phyloP scores from a whole-genome alignment of 1,140 invertebrate species.

The Drosophila biarmipes region DNA sequence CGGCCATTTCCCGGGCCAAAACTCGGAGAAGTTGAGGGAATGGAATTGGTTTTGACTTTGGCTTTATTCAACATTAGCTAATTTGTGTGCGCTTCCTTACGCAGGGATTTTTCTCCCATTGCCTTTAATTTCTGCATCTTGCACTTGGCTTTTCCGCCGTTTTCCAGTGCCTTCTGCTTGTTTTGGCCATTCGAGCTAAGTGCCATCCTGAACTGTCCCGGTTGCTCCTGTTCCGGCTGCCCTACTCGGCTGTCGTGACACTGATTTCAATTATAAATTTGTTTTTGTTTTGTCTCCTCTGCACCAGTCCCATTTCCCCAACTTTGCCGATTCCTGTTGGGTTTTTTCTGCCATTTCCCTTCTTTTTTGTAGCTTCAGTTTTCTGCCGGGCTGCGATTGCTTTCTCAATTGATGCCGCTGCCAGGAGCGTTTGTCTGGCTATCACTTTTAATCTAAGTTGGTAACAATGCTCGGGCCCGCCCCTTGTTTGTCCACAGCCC shows the following conservation, averaged over 20 bases:
- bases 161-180: constrained; percentile 10
- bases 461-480: constrained; percentile 44
- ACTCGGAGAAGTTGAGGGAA: constrained; percentile 47
- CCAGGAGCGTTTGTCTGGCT: constrained; percentile 54
- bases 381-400: constrained; percentile 49
- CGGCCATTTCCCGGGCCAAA: constrained; percentile 2
- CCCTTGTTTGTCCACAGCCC: background rate
- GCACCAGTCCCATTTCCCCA: constrained; percentile 20
- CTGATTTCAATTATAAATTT: constrained; percentile 82
- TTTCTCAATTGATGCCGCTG: constrained; percentile 63
- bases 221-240: constrained; percentile 8
- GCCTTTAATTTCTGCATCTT: constrained; percentile 47
- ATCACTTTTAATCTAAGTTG: constrained; percentile 76
- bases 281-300: constrained; percentile 23
- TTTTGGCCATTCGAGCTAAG: constrained; percentile 58
- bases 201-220: constrained; percentile 44
- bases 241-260: constrained; percentile 58
- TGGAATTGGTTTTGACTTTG: constrained; percentile 62
- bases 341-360: background rate
- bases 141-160: constrained; percentile 12
- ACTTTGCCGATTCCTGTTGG: constrained; percentile 1
- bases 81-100: constrained; percentile 63
- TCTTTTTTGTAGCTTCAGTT: background rate
- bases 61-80: constrained; percentile 76
- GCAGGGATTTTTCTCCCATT: constrained; percentile 4